phyloP scores from a whole-genome alignment of 2,797 vertebrate species.

The Remorina albescens region DNA sequence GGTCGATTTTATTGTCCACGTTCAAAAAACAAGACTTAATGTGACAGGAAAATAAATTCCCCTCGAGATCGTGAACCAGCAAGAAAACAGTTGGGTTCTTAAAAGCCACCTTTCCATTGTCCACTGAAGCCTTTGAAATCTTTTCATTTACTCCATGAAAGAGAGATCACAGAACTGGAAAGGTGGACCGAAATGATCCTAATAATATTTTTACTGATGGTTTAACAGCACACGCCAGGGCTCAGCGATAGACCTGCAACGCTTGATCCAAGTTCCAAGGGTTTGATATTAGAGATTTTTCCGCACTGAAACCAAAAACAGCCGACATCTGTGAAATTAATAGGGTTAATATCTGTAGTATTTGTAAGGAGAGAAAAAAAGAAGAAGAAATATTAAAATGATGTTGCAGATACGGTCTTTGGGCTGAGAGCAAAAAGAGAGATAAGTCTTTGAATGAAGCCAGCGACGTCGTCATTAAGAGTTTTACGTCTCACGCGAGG shows the following conservation, averaged over 20 bases:
- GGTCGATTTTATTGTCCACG: neutral
- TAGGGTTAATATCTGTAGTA: constrained; percentile 55
- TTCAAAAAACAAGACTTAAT: constrained; percentile 32
- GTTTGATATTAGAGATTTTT: constrained; percentile 66
- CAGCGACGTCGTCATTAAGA: constrained; percentile 60
- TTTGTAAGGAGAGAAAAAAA: constrained; percentile 29
- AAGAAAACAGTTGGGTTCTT: constrained; percentile 18
- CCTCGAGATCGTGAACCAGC: constrained; percentile 2
- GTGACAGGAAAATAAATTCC: constrained; percentile 38
- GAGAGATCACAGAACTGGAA: constrained; percentile 59
- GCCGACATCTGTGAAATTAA: constrained; percentile 71
- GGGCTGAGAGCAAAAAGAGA: constrained; percentile 8
- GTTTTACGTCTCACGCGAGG: constrained; percentile 60
- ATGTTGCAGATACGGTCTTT: constrained; percentile 60
- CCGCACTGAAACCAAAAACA: constrained; percentile 51
- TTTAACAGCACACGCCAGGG: constrained; percentile 48
- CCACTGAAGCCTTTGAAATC: constrained; percentile 40
- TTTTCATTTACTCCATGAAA: constrained; percentile 50
- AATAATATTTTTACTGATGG: constrained; percentile 73
- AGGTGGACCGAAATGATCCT: constrained; percentile 58
- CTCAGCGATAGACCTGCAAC: constrained; percentile 48
- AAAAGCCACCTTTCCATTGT: constrained; percentile 39
- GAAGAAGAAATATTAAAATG: constrained; percentile 49
- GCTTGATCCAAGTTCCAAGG: constrained; percentile 43
- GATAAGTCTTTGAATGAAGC: constrained; percentile 44